Evolutionary conservation across 2,797 vertebrate genomes (phyloP), one percentile per base, ranked within the genome.

Genomic region (Discoglossus pictus): DNA sequence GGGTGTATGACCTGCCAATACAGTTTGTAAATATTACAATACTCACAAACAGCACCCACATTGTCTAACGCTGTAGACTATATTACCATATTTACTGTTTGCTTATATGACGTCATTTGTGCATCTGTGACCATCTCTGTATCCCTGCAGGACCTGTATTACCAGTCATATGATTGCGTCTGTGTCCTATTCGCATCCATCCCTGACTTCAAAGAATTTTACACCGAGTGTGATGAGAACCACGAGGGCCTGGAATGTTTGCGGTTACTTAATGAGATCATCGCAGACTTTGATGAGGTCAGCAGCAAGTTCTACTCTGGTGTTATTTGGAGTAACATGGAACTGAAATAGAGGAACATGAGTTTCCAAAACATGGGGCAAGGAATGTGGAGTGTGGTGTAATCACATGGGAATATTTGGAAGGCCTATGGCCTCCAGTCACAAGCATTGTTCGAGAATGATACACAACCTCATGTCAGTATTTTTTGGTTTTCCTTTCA

Each of bases 261-360:
- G 55, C 87, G 94, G n/a, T 86, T 95, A 54, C 92, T 95, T 75
- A 96, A 96, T 0, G 94, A 96, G 73, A 96, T 96, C 72, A 94
- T 96, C 21, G 82, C 92, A 1, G 93, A 95, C 80, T 96, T 96
- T 44, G 94, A 96, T 20, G 93, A 94, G 91, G 94, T 95, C 72
- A 61, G 11, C 8, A 38, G 16, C 13, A 15, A n/a, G 17, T 12
- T 12, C 7, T 13, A 23, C 44, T 44, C 8, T 18, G n/a, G n/a
- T n/a, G n/a, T n/a, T n/a, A n/a, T n/a, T n/a, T n/a, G n/a, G n/a
- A n/a, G n/a, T n/a, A n/a, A n/a, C n/a, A n/a, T n/a, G n/a, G n/a
- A n/a, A n/a, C n/a, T n/a, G n/a, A n/a, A n/a, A n/a, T n/a, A n/a
- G n/a, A n/a, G n/a, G n/a, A n/a, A n/a, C n/a, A n/a, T n/a, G n/a